Evolutionary conservation across 92 coral and sea anemone species (phyloP), one percentile per base, ranked within the genome.

Genomic region (Epizoanthus stellaris): DNA sequence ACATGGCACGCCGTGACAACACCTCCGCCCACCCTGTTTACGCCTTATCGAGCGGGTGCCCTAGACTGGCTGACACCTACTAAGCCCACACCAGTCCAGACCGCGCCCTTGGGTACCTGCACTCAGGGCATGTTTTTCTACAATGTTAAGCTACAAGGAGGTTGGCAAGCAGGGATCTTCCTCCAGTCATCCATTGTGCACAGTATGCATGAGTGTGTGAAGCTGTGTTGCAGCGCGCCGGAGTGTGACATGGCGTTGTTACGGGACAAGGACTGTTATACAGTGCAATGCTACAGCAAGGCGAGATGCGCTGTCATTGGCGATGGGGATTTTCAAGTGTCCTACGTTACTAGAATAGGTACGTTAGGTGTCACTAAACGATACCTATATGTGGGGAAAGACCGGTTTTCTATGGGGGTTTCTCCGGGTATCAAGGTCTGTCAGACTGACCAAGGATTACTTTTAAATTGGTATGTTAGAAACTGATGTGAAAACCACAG

Each of bases 111-210:
- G 56, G 81, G 77, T 66, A 82, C 80, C 75, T 94, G 98, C 75
- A 89, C 94, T 3, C 93, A 91, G 67, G 91, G 93, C 42, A 91
- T 94, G 94, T 91, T 92, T 84, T 94, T 93, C 88, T 96, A 96
- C 54, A 89, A 92, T 60, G 98, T 96, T 16, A 92, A 89, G 42
- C 87, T 95, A 11, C 87, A 89, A 16, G 95, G 98, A 21, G 98
- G 99, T 25, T 85, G 91, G 91, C 82, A 92, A 42, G 96, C 96
- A 2, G 98, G 95, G 25, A 91, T 82, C 58, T 85, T 94, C 49
- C 93, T 92, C 39, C 87, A 86, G 10, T 82, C 85, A 5, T 71
- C 93, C 0, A 79, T 9, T 10, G 95, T 88, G 12, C 66, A 52
- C 16, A 65, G 83, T 63, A 93, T 96, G 99, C 87, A 93, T 5